phyloP scores from a whole-genome alignment of 2,113 vertebrate species.

The Ochotona curzoniae region DNA sequence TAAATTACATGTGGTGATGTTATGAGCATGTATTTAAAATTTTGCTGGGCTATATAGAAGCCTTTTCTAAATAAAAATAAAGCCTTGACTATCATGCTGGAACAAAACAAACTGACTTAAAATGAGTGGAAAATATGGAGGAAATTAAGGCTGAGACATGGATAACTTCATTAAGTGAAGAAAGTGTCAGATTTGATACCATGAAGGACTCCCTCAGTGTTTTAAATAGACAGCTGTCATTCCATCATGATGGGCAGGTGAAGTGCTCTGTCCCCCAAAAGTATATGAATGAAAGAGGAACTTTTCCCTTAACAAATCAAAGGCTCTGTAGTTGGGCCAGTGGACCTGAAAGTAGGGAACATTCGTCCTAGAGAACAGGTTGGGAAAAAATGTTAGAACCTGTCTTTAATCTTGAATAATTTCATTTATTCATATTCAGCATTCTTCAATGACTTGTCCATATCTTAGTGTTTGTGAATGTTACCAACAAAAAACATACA shows the following conservation, averaged over 20 bases:
- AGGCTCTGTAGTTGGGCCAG: background rate
- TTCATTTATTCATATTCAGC: background rate
- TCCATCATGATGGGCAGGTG: background rate
- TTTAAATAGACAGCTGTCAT: slow-evolving; percentile 15
- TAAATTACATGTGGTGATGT: slow-evolving; percentile 16
- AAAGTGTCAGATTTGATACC: background rate
- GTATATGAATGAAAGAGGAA: background rate
- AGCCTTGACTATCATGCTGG: background rate
- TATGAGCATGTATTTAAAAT: slow-evolving; percentile 36
- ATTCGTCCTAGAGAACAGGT: background rate
- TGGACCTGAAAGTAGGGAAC: background rate
- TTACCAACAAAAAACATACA: background rate
- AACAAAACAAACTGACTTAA: slow-evolving; percentile 55
- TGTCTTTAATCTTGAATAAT: background rate
- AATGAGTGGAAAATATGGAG: background rate
- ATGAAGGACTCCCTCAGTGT: background rate
- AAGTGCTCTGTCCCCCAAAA: background rate
- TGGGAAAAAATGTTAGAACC: background rate
- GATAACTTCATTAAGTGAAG: slow-evolving; percentile 5
- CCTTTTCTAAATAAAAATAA: background rate
- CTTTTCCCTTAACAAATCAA: background rate
- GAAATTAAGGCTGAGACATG: slow-evolving; percentile 6
- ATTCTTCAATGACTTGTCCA: background rate
- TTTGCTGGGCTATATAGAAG: background rate
- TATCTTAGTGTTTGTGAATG: background rate